Percentiles rank a stretch among this genome's conserved stretches.
These are phyloP conservation scores for Sebastes matsubarae DNA, from an alignment of 2,797 vertebrate genomes.

Conservation along the genomic window DNA sequence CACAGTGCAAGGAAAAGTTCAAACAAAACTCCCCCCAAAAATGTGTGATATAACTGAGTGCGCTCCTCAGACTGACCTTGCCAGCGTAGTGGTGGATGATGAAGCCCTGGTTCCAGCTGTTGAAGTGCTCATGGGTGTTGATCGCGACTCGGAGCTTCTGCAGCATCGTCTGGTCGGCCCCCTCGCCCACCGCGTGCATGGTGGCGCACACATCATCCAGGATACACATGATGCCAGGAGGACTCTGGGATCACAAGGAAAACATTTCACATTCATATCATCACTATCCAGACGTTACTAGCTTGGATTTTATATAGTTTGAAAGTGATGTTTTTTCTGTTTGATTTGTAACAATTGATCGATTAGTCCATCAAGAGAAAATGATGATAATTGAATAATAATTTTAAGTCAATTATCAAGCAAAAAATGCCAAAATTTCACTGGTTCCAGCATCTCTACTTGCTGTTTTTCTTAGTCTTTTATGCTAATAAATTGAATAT, in stretches of 20 bases:
- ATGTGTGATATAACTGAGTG: background rate
- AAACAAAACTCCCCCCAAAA: background rate
- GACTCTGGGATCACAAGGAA: conserved; percentile 83
- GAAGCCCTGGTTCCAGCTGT: conserved; percentile 99
- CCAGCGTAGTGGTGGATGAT: conserved; percentile 99
- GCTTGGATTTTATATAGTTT: background rate
- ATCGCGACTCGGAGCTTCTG: conserved; percentile 96
- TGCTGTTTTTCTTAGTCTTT: background rate
- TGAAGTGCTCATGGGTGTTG: conserved; percentile 97
- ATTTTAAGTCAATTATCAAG: background rate
- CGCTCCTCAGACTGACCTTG: conserved; percentile 83
- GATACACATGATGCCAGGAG: conserved; percentile 96
- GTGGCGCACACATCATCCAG: conserved; percentile 98
- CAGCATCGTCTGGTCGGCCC: conserved; percentile 96
- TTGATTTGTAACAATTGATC: background rate
- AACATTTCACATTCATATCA: background rate
- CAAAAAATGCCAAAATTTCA: background rate
- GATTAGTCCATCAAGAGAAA: fast-evolving
- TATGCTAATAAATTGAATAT: background rate
- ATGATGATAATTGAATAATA: background rate
- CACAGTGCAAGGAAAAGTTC: too few species aligned
- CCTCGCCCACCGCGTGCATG: conserved; percentile 97
- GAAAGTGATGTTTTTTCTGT: background rate
- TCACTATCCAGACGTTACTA: background rate
- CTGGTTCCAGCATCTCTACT: background rate